These are phyloP conservation scores for Cheiracanthium punctorium DNA, from an alignment of 2,888 invertebrate species.

Conservation along the genomic window DNA sequence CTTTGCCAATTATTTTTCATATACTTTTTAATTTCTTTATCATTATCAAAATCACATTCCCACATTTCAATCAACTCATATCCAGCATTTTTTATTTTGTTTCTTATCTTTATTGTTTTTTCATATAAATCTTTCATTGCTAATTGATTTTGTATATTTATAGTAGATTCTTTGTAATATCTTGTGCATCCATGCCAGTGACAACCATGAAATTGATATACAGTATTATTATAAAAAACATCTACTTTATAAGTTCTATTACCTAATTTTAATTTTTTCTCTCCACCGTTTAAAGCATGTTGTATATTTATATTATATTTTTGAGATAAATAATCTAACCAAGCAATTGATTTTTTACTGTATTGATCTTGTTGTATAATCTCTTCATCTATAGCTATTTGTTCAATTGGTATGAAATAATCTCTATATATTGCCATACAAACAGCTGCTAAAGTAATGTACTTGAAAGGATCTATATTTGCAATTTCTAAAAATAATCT, in stretches of 20 bases:
- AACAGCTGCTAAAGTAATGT: not conserved
- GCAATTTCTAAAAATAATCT: constrained; percentile 19
- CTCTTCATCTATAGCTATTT: constrained; percentile 9
- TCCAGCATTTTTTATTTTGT: too few species aligned
- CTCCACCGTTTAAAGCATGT: not conserved
- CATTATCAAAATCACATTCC: not conserved
- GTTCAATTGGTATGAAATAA: not conserved
- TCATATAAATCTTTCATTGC: not conserved
- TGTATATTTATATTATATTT: too few species aligned
- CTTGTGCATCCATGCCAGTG: constrained; percentile 11
- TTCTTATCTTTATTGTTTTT: too few species aligned
- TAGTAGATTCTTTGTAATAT: not conserved
- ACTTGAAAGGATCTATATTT: not conserved
- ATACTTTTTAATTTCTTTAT: constrained; percentile 1
- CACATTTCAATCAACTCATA: constrained; percentile 25
- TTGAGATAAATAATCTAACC: too few species aligned
- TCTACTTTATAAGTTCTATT: constrained; percentile 3
- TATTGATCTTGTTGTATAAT: constrained; percentile 1
- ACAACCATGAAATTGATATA: not conserved
- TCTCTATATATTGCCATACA: constrained; percentile 14
- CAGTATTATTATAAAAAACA: too few species aligned
- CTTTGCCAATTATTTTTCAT: constrained; percentile 21
- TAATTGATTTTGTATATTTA: not conserved
- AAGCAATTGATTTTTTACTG: constrained; percentile 18
- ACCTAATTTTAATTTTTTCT: constrained; percentile 14